phyloP scores from a whole-genome alignment of 2,113 vertebrate genomes.

The Coreoperca whiteheadi region DNA sequence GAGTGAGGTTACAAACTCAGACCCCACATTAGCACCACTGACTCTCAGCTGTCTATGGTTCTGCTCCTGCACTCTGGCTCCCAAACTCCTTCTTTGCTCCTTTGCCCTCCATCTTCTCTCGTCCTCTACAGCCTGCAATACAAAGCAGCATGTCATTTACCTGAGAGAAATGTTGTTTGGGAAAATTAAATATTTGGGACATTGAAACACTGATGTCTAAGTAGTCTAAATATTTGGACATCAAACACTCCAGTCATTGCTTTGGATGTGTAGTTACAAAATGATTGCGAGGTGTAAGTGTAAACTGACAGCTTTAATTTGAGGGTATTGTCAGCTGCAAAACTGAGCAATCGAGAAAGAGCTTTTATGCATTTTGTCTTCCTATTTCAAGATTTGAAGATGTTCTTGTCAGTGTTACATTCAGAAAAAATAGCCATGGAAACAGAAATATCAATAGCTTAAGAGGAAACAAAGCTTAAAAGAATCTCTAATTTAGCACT shows the following conservation, averaged over 20 bases:
- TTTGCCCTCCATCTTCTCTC: constrained; percentile 44
- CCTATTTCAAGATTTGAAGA: not conserved
- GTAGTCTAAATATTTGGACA: constrained; percentile 15
- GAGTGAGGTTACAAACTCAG: constrained; percentile 79
- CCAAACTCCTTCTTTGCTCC: constrained; percentile 52
- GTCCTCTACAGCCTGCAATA: constrained; percentile 27
- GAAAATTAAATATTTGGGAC: constrained; percentile 6
- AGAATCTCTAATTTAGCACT: not conserved
- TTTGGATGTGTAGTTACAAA: constrained; percentile 13
- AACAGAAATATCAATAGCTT: not conserved
- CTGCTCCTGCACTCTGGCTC: constrained; percentile 59
- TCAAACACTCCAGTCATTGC: not conserved
- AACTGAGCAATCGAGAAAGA: not conserved
- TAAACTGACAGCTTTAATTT: constrained; percentile 23
- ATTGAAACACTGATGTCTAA: not conserved
- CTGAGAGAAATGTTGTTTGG: not conserved
- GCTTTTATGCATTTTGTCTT: not conserved
- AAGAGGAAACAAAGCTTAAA: not conserved
- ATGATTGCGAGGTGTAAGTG: not conserved
- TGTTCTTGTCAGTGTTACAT: not conserved
- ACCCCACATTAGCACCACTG: constrained; percentile 80
- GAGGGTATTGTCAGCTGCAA: not conserved
- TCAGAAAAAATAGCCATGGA: not conserved
- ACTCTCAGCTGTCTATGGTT: constrained; percentile 75
- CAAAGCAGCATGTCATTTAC: constrained; percentile 28